Percentiles rank a stretch among this genome's conserved stretches.
Evolutionary conservation across 2,888 invertebrate species (phyloP).

Genomic region (Crepidodera aurea): DNA sequence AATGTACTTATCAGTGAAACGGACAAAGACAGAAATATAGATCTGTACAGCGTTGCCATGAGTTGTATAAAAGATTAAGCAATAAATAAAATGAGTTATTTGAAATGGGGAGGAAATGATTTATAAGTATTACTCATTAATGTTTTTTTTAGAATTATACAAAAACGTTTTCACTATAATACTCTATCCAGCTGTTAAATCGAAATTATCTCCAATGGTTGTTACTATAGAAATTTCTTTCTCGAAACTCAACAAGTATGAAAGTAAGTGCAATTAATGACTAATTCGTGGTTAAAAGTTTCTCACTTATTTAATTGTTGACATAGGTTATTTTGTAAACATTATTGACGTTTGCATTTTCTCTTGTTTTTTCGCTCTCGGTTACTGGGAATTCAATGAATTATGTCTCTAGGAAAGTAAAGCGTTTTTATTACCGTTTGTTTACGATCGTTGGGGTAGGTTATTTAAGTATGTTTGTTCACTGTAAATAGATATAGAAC

Average conservation of each 20-base stretch:
- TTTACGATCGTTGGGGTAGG: background rate
- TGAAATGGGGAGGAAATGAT: too few relatives aligned
- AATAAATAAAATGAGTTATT: too few relatives aligned
- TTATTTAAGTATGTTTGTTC: background rate
- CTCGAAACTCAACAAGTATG: background rate
- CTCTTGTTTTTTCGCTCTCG: background rate
- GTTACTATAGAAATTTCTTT: constrained; percentile 3
- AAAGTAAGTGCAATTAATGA: constrained; percentile 4
- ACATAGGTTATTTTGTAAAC: background rate
- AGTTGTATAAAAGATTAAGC: too few relatives aligned
- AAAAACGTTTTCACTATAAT: too few relatives aligned
- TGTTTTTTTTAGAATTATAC: too few relatives aligned
- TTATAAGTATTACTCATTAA: too few relatives aligned
- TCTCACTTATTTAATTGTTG: constrained; percentile 3
- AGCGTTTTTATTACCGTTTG: background rate
- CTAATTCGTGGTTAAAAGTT: background rate
- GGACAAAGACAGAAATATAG: too few relatives aligned
- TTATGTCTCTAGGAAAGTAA: background rate
- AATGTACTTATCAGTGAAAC: too few relatives aligned
- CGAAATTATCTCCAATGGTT: background rate
- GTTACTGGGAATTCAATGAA: background rate
- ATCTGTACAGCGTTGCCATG: too few relatives aligned
- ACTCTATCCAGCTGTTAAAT: background rate
- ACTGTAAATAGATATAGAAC: background rate
- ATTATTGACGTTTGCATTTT: background rate